These are phyloP conservation scores for Lithosia quadra DNA, from an alignment of 2,888 invertebrate species.

Conservation along the genomic window DNA sequence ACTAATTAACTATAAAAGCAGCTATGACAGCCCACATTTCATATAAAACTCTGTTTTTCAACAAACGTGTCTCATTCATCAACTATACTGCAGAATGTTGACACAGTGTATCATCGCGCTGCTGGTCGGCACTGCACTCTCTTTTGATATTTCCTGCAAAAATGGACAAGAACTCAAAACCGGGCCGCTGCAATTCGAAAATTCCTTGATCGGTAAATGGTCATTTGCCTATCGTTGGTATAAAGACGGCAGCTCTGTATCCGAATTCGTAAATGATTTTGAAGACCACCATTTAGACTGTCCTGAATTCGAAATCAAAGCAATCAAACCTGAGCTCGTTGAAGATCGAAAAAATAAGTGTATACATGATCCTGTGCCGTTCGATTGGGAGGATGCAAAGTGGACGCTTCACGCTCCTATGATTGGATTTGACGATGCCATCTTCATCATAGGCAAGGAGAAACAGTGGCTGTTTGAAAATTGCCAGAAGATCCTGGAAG, in stretches of 20 bases:
- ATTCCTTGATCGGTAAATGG: constrained; percentile 39
- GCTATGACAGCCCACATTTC: background rate
- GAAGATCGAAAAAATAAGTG: constrained; percentile 30
- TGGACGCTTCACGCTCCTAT: constrained; percentile 28
- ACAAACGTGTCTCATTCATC: background rate
- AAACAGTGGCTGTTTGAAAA: constrained; percentile 33
- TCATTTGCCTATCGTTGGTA: constrained; percentile 42
- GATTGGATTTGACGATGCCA: constrained; percentile 19
- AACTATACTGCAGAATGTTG: constrained; percentile 26
- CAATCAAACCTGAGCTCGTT: constrained; percentile 19
- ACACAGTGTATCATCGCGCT: constrained; percentile 19
- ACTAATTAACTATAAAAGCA: background rate
- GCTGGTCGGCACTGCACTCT: constrained; percentile 18
- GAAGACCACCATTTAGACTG: constrained; percentile 17
- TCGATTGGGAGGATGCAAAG: constrained; percentile 39
- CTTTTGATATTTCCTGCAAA: constrained; percentile 26
- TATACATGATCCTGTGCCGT: constrained; percentile 14
- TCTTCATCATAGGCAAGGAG: constrained; percentile 31
- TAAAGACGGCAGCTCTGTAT: constrained; percentile 17
- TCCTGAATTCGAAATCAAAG: constrained; percentile 24
- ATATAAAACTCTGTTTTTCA: background rate
- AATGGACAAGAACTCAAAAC: constrained; percentile 33
- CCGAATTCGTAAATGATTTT: background rate
- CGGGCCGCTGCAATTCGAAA: constrained; percentile 13
- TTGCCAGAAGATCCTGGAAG: constrained; percentile 22